A percentile compares a stretch with the other conserved stretches of the same genome.
Conservation (phyloP, 2,113 vertebrate species). For the Anoplopoma fimbria region DNA sequence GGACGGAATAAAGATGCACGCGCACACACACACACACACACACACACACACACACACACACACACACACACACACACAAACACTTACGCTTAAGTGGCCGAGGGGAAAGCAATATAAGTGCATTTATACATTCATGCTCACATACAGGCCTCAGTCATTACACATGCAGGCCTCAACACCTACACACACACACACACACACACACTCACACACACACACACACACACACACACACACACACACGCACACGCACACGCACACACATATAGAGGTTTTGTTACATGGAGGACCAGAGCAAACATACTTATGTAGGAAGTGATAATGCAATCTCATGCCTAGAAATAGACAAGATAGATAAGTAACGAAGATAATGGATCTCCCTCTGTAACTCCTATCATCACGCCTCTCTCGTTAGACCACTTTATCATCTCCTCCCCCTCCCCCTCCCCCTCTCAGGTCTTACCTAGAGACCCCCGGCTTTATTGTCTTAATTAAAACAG, state of each 20-base stretch:
- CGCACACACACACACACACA: not conserved
- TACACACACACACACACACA: constrained; percentile 3
- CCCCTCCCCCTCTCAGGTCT: constrained; percentile 49
- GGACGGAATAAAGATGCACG: constrained; percentile 59
- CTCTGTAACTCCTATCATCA: constrained; percentile 74
- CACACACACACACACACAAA: constrained; percentile 25
- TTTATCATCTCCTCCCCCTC: constrained; percentile 63
- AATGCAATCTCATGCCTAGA: constrained; percentile 58
- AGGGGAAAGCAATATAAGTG: constrained; percentile 43
- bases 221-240: not conserved
- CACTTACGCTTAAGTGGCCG: not conserved
- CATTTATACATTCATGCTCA: constrained; percentile 57
- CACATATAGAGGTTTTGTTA: not conserved
- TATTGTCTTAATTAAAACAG: constrained; percentile 86
- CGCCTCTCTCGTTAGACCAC: constrained; percentile 68
- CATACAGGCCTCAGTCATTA: constrained; percentile 46
- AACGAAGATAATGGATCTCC: constrained; percentile 74
- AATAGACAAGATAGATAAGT: constrained; percentile 72
- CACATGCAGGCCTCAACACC: constrained; percentile 34
- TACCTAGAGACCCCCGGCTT: constrained; percentile 78
- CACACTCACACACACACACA: constrained; percentile 7
- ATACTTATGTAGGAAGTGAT: constrained; percentile 47
- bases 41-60: constrained; percentile 10
- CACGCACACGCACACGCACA: not conserved
- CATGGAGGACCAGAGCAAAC: constrained; percentile 48